Conservation (phyloP, 2,888 invertebrate genomes). For the Hydrotaea diabolus region DNA sequence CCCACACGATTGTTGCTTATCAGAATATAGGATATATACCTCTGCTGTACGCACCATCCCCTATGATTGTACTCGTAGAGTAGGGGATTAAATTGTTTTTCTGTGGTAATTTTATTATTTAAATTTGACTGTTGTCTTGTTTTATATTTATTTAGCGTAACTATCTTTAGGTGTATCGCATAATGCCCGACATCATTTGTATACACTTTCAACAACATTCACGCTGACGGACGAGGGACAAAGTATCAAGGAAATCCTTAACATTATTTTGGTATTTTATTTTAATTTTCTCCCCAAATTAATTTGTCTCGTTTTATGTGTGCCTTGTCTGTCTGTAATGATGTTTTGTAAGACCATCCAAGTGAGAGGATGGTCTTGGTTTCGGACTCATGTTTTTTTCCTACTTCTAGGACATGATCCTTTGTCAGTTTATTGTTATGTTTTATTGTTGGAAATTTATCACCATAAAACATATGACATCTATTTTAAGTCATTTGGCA, state of each 20-base stretch:
- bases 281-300: conserved; percentile 59
- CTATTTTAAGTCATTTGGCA: conserved; percentile 25
- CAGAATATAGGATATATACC: not conserved
- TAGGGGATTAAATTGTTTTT: not conserved
- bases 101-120: conserved; percentile 46
- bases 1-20: conserved; percentile 42
- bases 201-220: not conserved
- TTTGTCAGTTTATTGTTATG: conserved; percentile 4
- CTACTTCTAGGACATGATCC: not conserved
- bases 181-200: conserved; percentile 25
- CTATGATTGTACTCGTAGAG: not conserved
- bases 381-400: too few species aligned
- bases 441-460: conserved; percentile 59
- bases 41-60: conserved; percentile 39
- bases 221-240: not conserved
- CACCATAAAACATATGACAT: conserved; percentile 45
- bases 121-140: conserved; percentile 46
- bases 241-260: conserved; percentile 15
- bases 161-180: conserved; percentile 58
- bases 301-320: conserved; percentile 46
- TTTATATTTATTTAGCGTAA: conserved; percentile 63
- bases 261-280: conserved; percentile 56
- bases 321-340: not conserved
- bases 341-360: not conserved
- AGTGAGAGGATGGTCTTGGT: not conserved